Conservation (phyloP, 1,140 invertebrate species). For the Cataglyphis hispanica region DNA sequence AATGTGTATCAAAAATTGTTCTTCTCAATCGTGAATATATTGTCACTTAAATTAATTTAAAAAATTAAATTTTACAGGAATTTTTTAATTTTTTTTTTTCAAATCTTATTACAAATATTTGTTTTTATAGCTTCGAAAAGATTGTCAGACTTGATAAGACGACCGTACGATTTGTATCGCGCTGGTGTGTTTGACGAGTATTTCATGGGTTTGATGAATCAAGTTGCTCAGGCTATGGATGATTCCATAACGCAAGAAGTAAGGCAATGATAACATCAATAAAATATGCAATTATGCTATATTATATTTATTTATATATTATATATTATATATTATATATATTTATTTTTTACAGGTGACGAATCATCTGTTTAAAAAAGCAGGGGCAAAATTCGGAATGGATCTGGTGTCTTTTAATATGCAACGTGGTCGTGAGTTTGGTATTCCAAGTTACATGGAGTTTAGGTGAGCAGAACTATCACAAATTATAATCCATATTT, state of each 20-base stretch:
- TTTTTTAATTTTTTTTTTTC: background rate
- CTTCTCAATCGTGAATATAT: background rate
- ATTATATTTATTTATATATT: too few species aligned
- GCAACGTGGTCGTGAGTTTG: conserved; percentile 97
- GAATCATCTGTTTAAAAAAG: conserved; percentile 96
- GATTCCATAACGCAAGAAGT: conserved; percentile 97
- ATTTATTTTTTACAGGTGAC: conserved; percentile 88
- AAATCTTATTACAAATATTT: conserved; percentile 42
- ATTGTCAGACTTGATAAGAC: conserved; percentile 94
- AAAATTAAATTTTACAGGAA: background rate
- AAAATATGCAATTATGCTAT: background rate
- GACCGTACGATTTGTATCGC: conserved; percentile 96
- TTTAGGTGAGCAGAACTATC: conserved; percentile 87
- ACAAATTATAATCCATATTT: background rate
- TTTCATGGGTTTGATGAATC: conserved; percentile 97
- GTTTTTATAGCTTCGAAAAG: conserved; percentile 92
- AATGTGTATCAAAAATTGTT: background rate
- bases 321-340: too few species aligned
- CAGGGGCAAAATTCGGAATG: conserved; percentile 94
- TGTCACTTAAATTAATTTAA: background rate
- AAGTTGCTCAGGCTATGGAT: conserved; percentile 98
- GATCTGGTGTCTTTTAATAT: conserved; percentile 98
- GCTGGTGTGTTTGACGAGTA: conserved; percentile 97
- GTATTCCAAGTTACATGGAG: conserved; percentile 96
- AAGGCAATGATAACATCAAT: conserved; percentile 15